These are phyloP conservation scores for Lobophora halterata DNA, from an alignment of 2,888 invertebrate genomes.

Conservation along the genomic window DNA sequence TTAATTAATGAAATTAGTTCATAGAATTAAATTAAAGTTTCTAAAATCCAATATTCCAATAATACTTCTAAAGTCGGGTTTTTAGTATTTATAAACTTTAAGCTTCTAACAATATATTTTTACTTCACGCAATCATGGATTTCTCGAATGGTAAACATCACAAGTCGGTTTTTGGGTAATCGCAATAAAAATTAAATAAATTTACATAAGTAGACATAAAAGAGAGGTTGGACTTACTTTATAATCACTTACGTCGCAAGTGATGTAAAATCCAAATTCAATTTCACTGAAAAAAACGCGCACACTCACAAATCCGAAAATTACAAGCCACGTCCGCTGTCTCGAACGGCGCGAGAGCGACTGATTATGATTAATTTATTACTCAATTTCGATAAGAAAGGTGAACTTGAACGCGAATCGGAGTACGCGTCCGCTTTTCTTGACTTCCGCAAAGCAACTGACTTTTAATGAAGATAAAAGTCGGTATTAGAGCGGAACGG, in stretches of 20 bases:
- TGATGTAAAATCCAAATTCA: slow-evolving; percentile 24
- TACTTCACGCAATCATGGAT: no score
- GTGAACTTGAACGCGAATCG: slow-evolving; percentile 19
- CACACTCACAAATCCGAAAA: slow-evolving; percentile 38
- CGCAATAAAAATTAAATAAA: no score
- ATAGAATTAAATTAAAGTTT: no score
- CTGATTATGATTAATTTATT: slow-evolving; percentile 28
- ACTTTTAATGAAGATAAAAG: slow-evolving; percentile 15
- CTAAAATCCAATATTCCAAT: no score
- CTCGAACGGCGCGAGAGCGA: slow-evolving; percentile 31
- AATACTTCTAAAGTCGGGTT: no score
- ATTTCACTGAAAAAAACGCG: slow-evolving; percentile 24
- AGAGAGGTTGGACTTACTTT: slow-evolving; percentile 19
- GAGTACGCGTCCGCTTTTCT: slow-evolving; percentile 17
- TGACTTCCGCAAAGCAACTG: slow-evolving; percentile 33
- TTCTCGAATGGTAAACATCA: no score
- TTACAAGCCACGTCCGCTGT: slow-evolving; percentile 36
- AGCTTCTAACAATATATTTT: no score
- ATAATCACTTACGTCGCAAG: slow-evolving; percentile 18
- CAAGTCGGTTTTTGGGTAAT: no score
- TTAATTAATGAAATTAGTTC: no score
- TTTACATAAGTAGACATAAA: not conserved
- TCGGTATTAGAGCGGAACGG: slow-evolving; percentile 1
- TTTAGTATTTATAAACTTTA: no score
- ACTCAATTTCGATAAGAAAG: slow-evolving; percentile 11